Base-by-base conservation (phyloP, 2,888 invertebrate species). In the Thymelicus sylvestris region DNA sequence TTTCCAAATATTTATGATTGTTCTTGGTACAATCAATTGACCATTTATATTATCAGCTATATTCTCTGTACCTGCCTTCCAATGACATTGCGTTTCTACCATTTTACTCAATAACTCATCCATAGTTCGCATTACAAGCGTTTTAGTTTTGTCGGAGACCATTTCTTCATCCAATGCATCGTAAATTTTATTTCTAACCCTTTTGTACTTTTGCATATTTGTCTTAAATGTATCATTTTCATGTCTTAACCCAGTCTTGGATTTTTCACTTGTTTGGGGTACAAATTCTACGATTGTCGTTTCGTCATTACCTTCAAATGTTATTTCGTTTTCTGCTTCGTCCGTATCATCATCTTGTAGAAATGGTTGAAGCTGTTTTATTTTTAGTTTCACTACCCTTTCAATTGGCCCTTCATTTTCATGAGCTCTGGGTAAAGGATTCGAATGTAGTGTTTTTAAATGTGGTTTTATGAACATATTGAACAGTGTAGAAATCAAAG, bases 271-370 rank as follows among this genome's bases (percentile, higher is more conserved):
- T 50, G 41, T 67, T 76, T 78, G 13, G 0, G 85, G 83, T 67
- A 79, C 7, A 15, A 86, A 82, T 78, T 90, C 88, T 75, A 90
- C 76, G 13, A 89, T 85, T 6, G 84, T 86, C 0, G 88, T 88
- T 63, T 90, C 86, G 1, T 83, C 83, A 10, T 78, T 78, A 0
- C 80, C 81, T 67, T 81, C 77, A 44, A 83, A 65, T 1, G 78
- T 78, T 44, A 81, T 12, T 41, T 80, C 80, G 10, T 81, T 73
- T 6, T 78, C 74, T 3, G 61, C 63, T 5, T 68, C 59, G n/a
- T 62, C 31, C 7, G 72, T 67, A 4, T 81, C 78, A 4, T 81
- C 67, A 50, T 89, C 86, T 80, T 89, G 84, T 41, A 91, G 74
- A 61, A 77, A 76, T 10, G 80, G 78, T 76, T 79, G 77, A 13